Evolutionary conservation across 2,113 vertebrate genomes (phyloP).

Genomic region (western clawed frog (Xenopus tropicalis)): DNA sequence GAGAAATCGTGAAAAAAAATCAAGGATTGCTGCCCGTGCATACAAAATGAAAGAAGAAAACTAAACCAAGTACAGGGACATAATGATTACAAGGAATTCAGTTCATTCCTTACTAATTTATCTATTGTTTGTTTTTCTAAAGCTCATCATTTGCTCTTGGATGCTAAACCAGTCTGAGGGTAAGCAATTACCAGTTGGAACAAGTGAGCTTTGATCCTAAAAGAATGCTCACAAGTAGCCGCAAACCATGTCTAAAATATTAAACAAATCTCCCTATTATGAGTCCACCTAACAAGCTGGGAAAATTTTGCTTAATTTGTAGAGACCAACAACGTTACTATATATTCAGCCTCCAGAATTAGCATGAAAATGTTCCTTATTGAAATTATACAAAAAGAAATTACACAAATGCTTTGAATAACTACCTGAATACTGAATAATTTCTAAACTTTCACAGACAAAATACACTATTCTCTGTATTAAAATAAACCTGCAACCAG

Average conservation of each 20-base stretch:
- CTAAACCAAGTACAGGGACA: neutral
- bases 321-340: conserved; percentile 17
- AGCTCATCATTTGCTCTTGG: conserved; percentile 20
- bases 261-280: conserved; percentile 33
- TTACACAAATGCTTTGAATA: neutral
- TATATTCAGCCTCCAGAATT: conserved; percentile 12
- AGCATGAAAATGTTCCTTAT: conserved; percentile 16
- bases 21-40: neutral
- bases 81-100: neutral
- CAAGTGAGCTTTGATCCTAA: conserved; percentile 22
- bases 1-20: neutral
- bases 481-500: no score
- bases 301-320: conserved; percentile 17
- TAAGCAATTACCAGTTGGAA: conserved; percentile 31
- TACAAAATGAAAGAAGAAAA: neutral
- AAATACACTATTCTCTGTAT: no score
- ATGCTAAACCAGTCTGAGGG: conserved; percentile 28
- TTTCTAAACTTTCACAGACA: neutral
- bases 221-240: conserved; percentile 29
- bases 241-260: conserved; percentile 35
- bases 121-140: conserved; percentile 21
- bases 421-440: conserved; percentile 4
- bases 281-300: conserved; percentile 41
- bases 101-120: neutral
- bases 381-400: conserved; percentile 6